Evolutionary conservation across 2,113 vertebrate species (phyloP).

Genomic region (Struthio camelus): DNA sequence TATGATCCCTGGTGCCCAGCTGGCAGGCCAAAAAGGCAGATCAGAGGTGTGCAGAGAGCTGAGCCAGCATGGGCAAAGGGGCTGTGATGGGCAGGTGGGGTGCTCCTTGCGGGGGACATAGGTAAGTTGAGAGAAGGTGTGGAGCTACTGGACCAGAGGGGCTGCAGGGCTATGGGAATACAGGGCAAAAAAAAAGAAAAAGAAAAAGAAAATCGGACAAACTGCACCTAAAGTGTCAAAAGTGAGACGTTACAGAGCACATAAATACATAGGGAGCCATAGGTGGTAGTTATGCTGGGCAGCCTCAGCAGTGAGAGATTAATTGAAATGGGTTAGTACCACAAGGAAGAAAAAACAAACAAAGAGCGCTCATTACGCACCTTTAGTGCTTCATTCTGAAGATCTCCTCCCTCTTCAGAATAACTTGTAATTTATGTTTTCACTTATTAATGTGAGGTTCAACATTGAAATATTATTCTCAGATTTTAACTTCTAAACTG

Average conservation of each 20-base stretch:
- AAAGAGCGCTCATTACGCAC: rapidly evolving
- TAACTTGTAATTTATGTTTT: not conserved
- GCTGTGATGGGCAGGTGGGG: not conserved
- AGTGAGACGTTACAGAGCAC: not conserved
- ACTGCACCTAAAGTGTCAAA: not conserved
- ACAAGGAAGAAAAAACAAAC: not conserved
- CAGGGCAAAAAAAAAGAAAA: too few species aligned
- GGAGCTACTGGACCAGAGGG: not conserved
- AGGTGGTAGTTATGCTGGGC: not conserved
- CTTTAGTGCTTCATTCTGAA: not conserved
- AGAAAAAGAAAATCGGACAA: not conserved
- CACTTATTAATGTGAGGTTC: not conserved
- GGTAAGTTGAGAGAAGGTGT: not conserved
- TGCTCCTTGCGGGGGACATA: not conserved
- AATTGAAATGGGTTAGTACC: not conserved
- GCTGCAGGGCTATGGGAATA: not conserved
- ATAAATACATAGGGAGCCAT: not conserved
- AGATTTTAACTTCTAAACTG: not conserved
- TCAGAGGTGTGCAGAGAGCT: rapidly evolving
- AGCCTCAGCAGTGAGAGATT: not conserved
- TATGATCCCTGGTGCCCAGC: not conserved
- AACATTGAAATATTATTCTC: not conserved
- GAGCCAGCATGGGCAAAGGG: too few species aligned
- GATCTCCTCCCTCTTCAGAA: not conserved
- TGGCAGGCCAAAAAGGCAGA: not conserved